A percentile compares a stretch with the other conserved stretches of the same genome.
These are phyloP conservation scores for Pterostichus madidus DNA, from an alignment of 2,888 invertebrate genomes.

Conservation along the genomic window DNA sequence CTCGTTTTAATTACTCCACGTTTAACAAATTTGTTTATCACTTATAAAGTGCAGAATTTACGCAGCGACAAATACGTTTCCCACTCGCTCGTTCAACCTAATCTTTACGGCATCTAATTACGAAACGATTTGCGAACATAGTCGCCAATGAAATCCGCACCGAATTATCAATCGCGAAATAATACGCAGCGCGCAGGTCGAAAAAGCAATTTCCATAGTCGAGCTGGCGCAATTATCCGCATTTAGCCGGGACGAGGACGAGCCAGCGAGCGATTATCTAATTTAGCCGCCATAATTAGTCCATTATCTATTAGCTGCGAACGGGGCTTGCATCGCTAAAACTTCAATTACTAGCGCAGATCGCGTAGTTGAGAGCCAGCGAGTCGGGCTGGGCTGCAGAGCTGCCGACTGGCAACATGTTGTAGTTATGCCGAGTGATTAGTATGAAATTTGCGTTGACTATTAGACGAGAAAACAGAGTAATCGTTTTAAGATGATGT, in stretches of 20 bases:
- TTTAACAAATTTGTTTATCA: slow-evolving; percentile 58
- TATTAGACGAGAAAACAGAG: slow-evolving; percentile 51
- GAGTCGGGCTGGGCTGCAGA: neutral
- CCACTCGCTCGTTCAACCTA: slow-evolving; percentile 36
- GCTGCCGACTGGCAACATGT: slow-evolving; percentile 38
- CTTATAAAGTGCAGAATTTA: slow-evolving; percentile 43
- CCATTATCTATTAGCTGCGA: slow-evolving; percentile 66
- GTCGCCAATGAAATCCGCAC: slow-evolving; percentile 47
- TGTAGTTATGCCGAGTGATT: slow-evolving; percentile 53
- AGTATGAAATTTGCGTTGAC: slow-evolving; percentile 55
- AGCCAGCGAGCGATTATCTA: slow-evolving; percentile 61
- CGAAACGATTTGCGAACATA: slow-evolving; percentile 49
- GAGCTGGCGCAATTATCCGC: slow-evolving; percentile 62
- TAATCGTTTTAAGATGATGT: slow-evolving; percentile 62
- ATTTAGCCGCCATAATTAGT: slow-evolving; percentile 66
- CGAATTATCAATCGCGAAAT: slow-evolving; percentile 61
- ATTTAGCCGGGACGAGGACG: slow-evolving; percentile 51
- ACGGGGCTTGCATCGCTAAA: slow-evolving; percentile 62
- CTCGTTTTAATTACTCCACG: slow-evolving; percentile 35
- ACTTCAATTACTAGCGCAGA: slow-evolving; percentile 55
- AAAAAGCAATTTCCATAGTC: slow-evolving; percentile 66
- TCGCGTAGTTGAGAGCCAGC: too few species aligned
- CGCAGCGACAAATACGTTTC: slow-evolving; percentile 23
- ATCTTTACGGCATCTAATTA: slow-evolving; percentile 59
- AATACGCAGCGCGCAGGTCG: slow-evolving; percentile 61